Base-by-base conservation (phyloP, 2,113 vertebrate genomes). In the Antennarius striatus region DNA sequence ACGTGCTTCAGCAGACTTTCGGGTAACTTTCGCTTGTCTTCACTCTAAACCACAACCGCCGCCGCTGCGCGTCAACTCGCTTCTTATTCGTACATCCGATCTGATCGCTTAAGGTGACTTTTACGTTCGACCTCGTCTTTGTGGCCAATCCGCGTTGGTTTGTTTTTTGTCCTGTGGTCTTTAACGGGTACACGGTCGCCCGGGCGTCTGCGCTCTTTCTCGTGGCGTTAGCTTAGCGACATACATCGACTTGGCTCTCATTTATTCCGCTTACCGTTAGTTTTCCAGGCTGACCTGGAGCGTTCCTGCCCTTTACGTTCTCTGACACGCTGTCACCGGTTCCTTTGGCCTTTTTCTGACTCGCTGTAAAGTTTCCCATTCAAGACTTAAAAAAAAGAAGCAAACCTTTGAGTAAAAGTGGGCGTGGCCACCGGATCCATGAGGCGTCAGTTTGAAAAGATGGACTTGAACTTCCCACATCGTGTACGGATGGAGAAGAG, bases 1-100 rank as follows among this genome's bases (percentile, higher is more conserved):
- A 22, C 22, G 22, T 22, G 22, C 22, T 22, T 22, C 22, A 22
- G 22, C 22, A 22, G 1, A 22, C 22, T 22, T 22, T 22, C 22
- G 22, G 22, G 22, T 22, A 45, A 64, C 66, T 60, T 79, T 83
- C 48, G 45, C 77, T 68, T 58, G 16, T 67, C 22, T 59, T 11
- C 50, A 7, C 22, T 32, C 6, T 0, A 70, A 61, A 77, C 75
- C 55, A 62, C 73, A 60, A 39, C 10, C 14, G 62, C 42, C 39
- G 30, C 51, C 40, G 30, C 47, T 22, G 22, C 22, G 22, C 2
- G 22, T 22, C 22, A 22, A 22, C 22, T 22, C 22, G 22, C 22
- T 22, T 22, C 22, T 22, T 22, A 22, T 22, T 22, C 12, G 39
- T 42, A 16, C 6, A 59, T 3, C 9, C n/a, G 13, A 52, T 42